Conservation (phyloP, 2,888 invertebrate species). For the Linnaemya tessellans region DNA sequence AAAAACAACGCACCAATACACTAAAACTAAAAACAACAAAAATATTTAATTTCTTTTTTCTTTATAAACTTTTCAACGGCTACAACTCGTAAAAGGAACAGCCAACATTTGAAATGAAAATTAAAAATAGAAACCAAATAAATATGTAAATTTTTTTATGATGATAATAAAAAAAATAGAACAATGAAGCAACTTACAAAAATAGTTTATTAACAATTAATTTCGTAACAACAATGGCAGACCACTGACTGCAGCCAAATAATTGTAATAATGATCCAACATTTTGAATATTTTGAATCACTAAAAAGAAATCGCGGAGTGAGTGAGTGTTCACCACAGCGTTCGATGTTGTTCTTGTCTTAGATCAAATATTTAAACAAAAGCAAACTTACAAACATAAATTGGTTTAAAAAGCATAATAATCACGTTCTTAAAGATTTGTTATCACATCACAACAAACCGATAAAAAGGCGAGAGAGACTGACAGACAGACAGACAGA, state of each 20-base stretch:
- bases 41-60: background rate
- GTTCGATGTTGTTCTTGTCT: slow-evolving; percentile 5
- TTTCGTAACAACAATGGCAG: background rate
- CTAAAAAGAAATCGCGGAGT: background rate
- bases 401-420: background rate
- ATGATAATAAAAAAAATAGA: slow-evolving; percentile 31
- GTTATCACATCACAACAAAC: slow-evolving; percentile 12
- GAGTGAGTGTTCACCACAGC: background rate
- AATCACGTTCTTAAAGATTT: slow-evolving; percentile 20
- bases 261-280: slow-evolving; percentile 13
- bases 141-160: slow-evolving; percentile 39
- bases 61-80: background rate
- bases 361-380: slow-evolving; percentile 17
- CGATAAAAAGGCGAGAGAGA: background rate
- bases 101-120: background rate
- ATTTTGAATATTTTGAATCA: background rate
- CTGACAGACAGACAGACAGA: background rate
- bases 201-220: slow-evolving; percentile 36
- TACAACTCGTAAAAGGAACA: background rate
- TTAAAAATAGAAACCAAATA: background rate
- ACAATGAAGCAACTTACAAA: background rate
- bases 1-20: background rate
- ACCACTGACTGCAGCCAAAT: background rate
- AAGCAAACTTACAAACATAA: background rate
- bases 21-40: background rate